Evolutionary conservation across 1,140 invertebrate genomes (phyloP), one percentile per base, ranked within the genome.

Genomic region (Pseudomyrmex cubaensis): DNA sequence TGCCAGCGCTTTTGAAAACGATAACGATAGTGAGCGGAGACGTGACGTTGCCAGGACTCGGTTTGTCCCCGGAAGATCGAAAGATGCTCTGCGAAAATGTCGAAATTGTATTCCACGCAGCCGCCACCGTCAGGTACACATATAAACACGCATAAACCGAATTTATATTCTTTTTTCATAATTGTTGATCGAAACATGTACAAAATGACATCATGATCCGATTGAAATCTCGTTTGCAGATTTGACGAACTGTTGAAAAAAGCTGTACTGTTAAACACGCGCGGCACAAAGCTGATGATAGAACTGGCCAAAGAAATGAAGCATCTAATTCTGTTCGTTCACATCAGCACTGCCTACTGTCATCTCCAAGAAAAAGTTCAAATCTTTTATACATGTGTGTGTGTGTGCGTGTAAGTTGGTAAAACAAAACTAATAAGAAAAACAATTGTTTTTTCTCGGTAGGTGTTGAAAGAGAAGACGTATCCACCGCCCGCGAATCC

Each of bases 401-500:
- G 4, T 13, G 1, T 17, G 15, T 44, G 44, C 50, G n/a, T 44
- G 8, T 15, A 25, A 12, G 13, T 52, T n/a, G 5, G 1, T 22
- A 3, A 52, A 69, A 82, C 4, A 92, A 94, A 84, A 93, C 95
- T 89, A 93, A 93, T 93, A 91, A 73, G n/a, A 22, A 35, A 2
- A 69, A 56, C 10, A 13, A 59, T 2, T 0, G 17, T 67, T 25
- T 25, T 25, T 3, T 25, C 4, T 12, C 46, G 84, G 20, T 83
- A 97, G 93, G 93, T 97, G 13, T 92, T 97, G 7, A 95, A 95
- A 75, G 97, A 97, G 90, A 96, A 95, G 86, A 95, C 96, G 1
- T 99, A 99, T 93, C 97, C 97, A 50, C 97, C 98, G 0, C 97
- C 98, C 13, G 96, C 97, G 0, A 96, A 99, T 94, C 98, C 98